Evolutionary conservation across 2,113 vertebrate genomes (phyloP).

Genomic region (Machaerirhynchus nigripectus): DNA sequence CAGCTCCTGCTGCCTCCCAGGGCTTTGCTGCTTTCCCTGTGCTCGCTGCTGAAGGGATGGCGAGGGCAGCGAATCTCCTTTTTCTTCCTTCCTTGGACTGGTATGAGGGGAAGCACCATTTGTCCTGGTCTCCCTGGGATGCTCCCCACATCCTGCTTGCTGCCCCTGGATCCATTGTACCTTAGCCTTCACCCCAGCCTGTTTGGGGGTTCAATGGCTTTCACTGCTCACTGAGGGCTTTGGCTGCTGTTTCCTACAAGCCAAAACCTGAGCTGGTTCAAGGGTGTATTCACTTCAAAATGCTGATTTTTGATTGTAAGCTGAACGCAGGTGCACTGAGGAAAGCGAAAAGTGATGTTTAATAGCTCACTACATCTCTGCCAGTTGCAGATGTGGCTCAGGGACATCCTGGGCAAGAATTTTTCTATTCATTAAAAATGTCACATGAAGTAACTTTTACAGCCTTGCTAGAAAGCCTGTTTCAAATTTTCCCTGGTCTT

Average conservation of each 20-base stretch:
- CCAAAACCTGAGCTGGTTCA: not conserved
- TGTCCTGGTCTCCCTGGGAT: not conserved
- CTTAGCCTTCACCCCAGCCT: not conserved
- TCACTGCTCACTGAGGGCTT: rapidly evolving
- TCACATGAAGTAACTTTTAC: not conserved
- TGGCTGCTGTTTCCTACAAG: not conserved
- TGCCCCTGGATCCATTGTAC: not conserved
- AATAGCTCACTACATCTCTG: not conserved
- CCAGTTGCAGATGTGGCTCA: not conserved
- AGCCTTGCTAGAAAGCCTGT: not conserved
- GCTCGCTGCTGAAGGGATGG: rapidly evolving
- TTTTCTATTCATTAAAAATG: not conserved
- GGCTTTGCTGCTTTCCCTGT: not conserved
- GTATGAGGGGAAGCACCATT: not conserved
- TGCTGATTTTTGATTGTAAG: not conserved
- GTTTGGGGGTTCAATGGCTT: not conserved
- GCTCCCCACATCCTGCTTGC: not conserved
- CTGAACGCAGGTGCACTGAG: not conserved
- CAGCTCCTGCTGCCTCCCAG: not conserved
- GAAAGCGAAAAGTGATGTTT: not conserved
- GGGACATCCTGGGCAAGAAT: not conserved
- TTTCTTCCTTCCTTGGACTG: not conserved
- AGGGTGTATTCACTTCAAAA: not conserved
- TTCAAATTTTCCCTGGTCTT: not conserved
- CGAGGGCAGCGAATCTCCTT: not conserved